Base-by-base conservation (phyloP, 1,140 invertebrate species). In the Colletes gigas region DNA sequence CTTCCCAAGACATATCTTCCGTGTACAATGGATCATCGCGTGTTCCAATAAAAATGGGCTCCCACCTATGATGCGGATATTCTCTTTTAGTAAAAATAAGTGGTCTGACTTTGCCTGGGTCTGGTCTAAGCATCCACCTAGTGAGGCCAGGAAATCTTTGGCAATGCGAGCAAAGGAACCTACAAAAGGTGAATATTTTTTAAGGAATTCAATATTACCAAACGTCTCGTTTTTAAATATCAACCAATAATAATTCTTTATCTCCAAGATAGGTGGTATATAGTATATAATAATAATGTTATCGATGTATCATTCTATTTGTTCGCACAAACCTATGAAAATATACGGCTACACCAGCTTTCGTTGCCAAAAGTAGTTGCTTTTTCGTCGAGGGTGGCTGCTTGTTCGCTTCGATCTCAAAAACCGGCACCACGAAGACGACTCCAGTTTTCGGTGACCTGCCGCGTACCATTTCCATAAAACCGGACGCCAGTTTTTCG, bases 31-130 rank as follows among this genome's bases (percentile, higher is more conserved):
- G 97, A 88, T 97, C 97, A 60, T 95, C 93, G 82, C 96, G 95
- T 0, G 96, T 97, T 4, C 97, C 97, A 81, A 97, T 97, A 89
- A 96, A 97, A 55, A 97, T 94, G 0, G 97, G 97, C 90, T 98
- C 97, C 97, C 97, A 97, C 80, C 96, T 93, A 83, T 97, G 96
- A 91, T 95, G 95, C 0, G 96, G 96, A 90, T 94, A 95, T 90
- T 97, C 96, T 65, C 97, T 91, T 89, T 94, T 95, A 0, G 95
- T 95, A 6, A 96, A 94, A 81, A 96, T 85, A 89, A 97, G 94
- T 2, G 95, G 96, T 57, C 94, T 95, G 83, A 85, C 90, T 80
- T 89, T 94, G 54, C 92, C 93, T 41, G 93, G 92, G 88, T 94
- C 92, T 6, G 92, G 90, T 80, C 93, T 91, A 17, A 97, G 87